Evolutionary conservation across 2,113 vertebrate genomes (phyloP).

Genomic region (Thunnus maccoyii): DNA sequence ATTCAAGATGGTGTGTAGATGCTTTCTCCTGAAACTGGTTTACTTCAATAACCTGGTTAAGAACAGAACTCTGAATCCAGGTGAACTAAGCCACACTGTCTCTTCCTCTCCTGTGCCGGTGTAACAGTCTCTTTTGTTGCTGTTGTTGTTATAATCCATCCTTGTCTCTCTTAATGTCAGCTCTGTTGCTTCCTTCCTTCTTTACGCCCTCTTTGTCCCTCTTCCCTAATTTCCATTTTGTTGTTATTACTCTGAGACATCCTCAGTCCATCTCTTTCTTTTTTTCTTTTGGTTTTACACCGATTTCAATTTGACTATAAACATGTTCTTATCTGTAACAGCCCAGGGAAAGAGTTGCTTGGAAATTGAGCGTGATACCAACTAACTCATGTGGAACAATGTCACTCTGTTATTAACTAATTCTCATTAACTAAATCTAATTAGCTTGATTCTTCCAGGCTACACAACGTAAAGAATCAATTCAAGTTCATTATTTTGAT

Average conservation of each 20-base stretch:
- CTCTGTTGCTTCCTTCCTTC: neutral
- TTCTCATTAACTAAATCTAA: neutral
- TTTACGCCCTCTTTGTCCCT: neutral
- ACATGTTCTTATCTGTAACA: neutral
- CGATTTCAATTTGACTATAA: neutral
- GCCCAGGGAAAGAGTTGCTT: neutral
- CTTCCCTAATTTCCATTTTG: slow-evolving; percentile 8
- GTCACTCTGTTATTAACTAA: neutral
- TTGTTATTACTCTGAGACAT: neutral
- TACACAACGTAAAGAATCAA: too few relatives aligned
- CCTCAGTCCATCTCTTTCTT: neutral
- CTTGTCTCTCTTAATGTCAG: neutral
- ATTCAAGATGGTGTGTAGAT: too few relatives aligned
- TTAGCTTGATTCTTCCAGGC: neutral
- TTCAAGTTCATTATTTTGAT: too few relatives aligned
- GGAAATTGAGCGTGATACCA: neutral
- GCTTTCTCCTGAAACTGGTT: neutral
- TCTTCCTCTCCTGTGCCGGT: neutral
- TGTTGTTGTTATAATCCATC: slow-evolving; percentile 16
- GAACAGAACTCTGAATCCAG: neutral
- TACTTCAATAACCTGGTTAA: neutral
- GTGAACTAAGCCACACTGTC: neutral
- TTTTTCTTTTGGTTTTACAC: neutral
- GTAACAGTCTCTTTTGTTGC: neutral
- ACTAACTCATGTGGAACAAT: neutral